These are phyloP conservation scores for Mastacembelus armatus DNA, from an alignment of 2,797 vertebrate species.

Conservation along the genomic window DNA sequence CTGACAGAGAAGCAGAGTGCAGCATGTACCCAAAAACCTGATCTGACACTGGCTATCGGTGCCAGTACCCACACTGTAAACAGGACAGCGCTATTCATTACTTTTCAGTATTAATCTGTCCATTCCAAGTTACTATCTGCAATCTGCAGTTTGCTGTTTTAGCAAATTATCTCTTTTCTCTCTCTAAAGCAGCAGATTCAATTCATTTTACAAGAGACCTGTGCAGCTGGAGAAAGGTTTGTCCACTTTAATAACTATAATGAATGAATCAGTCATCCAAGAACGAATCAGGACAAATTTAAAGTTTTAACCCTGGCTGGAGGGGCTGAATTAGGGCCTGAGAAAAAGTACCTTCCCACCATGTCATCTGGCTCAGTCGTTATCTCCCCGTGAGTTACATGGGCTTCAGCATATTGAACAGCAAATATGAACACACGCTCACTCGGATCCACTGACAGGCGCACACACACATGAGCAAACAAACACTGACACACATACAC, in stretches of 20 bases:
- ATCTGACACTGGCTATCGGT: too few relatives aligned
- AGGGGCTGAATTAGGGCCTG: constrained; percentile 47
- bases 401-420: constrained; percentile 75
- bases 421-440: constrained; percentile 69
- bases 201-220: constrained; percentile 7
- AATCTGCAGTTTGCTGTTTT: constrained; percentile 30
- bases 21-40: too few relatives aligned
- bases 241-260: constrained; percentile 35
- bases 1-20: too few relatives aligned
- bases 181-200: constrained; percentile 6
- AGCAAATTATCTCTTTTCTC: background rate
- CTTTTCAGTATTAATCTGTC: background rate
- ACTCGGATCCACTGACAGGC: constrained; percentile 63
- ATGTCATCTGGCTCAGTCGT: constrained; percentile 71
- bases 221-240: constrained; percentile 25
- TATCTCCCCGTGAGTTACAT: constrained; percentile 72
- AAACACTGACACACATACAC: constrained; percentile 44
- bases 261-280: constrained; percentile 27
- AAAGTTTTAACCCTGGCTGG: constrained; percentile 45
- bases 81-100: too few relatives aligned
- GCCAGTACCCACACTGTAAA: too few relatives aligned
- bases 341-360: constrained; percentile 46
- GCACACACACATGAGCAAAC: constrained; percentile 62
- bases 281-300: constrained; percentile 33
- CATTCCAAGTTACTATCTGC: background rate